Evolutionary conservation across 2,888 invertebrate species (phyloP), one percentile per base, ranked within the genome.

Genomic region (Oscheius sp.): DNA sequence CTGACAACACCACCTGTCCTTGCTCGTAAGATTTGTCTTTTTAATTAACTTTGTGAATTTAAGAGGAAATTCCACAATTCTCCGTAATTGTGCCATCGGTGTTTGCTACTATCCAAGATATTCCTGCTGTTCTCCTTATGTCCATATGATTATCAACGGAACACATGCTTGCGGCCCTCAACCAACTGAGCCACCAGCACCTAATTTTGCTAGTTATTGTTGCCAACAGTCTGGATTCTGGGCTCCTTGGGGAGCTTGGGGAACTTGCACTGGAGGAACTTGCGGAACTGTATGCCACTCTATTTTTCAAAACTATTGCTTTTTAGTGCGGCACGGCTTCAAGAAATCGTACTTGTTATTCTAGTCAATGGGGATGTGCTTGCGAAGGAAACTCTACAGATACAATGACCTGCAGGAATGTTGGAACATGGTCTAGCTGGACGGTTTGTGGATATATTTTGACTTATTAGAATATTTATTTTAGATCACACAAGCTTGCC

Each of bases 171-270:
- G 77, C 29, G 77, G 77, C 10, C 74, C 74, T 10, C 77, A 76
- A n/a, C n/a, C n/a, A n/a, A n/a, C n/a, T n/a, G n/a, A n/a, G n/a
- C n/a, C n/a, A 4, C 4, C 20, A 25, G 48, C 25, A n/a, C 53
- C 53, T 3, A n/a, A 2, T 53, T 20, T 15, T 53, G 3, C 53
- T 53, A 12, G 3, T 3, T 23, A 23, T 20, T 76, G 76, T 33
- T 76, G 76, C 29, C 74, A 72, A 1, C 5, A 42, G 2, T 57
- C 46, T 39, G 76, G 76, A 10, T 70, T 72, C 15, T 76, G 76
- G 76, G 74, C 65, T 15, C 53, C 65, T 10, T 76, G 76, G 76
- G 61, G 65, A 12, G 74, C 70, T 45, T 76, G 76, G 76, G 65
- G 72, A 0, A 27, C 58, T 0, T 76, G 76, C 46, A 69, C 33